Conservation (phyloP, 2,888 invertebrate species). For the Ceriagrion tenellum region DNA sequence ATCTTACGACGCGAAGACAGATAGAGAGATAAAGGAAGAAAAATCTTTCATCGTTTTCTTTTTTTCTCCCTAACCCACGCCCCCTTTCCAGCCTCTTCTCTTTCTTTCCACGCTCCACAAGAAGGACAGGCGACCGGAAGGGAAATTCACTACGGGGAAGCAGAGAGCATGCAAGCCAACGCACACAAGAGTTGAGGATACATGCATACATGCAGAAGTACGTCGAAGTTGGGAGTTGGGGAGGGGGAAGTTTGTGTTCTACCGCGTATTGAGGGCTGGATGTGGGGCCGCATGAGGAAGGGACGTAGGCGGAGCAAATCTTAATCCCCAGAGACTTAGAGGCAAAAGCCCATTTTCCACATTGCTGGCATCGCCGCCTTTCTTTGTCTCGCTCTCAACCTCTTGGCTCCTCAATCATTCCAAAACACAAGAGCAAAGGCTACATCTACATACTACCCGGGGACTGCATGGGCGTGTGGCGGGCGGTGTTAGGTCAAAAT, state of each 20-base stretch:
- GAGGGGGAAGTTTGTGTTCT: neutral
- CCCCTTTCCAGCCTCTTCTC: neutral
- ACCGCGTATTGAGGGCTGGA: neutral
- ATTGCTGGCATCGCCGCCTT: neutral
- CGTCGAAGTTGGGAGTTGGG: neutral
- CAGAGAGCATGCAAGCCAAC: neutral
- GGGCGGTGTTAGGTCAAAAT: too few species aligned
- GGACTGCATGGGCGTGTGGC: too few species aligned
- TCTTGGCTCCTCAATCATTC: too few species aligned
- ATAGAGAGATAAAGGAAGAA: neutral
- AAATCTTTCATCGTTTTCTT: too few species aligned
- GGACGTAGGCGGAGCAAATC: neutral
- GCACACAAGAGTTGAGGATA: neutral
- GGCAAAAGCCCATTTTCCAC: neutral
- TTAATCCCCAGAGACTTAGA: neutral
- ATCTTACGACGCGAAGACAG: neutral
- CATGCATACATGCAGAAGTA: neutral
- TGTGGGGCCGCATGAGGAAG: too few species aligned
- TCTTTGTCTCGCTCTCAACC: too few species aligned
- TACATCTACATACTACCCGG: too few species aligned
- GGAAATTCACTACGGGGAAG: neutral
- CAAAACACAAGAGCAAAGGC: too few species aligned
- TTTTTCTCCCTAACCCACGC: too few species aligned
- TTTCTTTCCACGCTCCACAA: neutral
- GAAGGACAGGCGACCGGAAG: slow-evolving; percentile 23